phyloP scores from a whole-genome alignment of 2,888 invertebrate species.

The Notocelia uddmanniana region DNA sequence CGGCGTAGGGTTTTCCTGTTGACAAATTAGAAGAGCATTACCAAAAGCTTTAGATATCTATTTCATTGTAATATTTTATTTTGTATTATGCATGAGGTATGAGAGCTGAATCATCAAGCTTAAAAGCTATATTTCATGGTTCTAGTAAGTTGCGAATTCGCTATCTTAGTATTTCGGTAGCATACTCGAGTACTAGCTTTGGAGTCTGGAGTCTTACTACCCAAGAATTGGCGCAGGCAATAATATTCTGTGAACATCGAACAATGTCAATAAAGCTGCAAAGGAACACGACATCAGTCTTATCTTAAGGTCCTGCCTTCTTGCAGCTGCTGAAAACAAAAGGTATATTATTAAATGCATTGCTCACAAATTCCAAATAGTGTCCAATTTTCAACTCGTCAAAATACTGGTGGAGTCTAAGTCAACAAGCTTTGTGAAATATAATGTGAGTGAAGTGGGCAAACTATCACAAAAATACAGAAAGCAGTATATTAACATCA shows the following conservation, averaged over 20 bases:
- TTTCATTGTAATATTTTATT: background rate
- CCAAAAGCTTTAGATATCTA: constrained; percentile 31
- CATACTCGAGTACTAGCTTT: background rate
- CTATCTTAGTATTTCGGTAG: constrained; percentile 1
- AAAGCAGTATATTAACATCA: constrained; percentile 30
- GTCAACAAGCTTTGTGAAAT: constrained; percentile 31
- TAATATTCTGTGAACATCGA: constrained; percentile 10
- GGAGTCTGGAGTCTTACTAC: background rate
- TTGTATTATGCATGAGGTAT: background rate
- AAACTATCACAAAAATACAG: constrained; percentile 3
- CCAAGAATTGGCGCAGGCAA: background rate
- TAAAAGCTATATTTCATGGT: background rate
- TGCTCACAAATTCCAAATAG: constrained; percentile 3
- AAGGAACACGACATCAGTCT: constrained; percentile 40
- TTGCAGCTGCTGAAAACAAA: constrained; percentile 43
- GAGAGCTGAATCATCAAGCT: background rate
- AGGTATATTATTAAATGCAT: constrained; percentile 36
- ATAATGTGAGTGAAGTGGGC: constrained; percentile 1
- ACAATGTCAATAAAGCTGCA: constrained; percentile 26
- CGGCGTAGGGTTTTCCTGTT: constrained; percentile 93
- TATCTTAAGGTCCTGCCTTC: constrained; percentile 44
- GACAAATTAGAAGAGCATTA: constrained; percentile 46
- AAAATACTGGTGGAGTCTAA: constrained; percentile 15
- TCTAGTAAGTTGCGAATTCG: background rate
- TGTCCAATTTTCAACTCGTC: constrained; percentile 10